phyloP scores from a whole-genome alignment of 1,140 invertebrate species.

The Zaprionus africanus region DNA sequence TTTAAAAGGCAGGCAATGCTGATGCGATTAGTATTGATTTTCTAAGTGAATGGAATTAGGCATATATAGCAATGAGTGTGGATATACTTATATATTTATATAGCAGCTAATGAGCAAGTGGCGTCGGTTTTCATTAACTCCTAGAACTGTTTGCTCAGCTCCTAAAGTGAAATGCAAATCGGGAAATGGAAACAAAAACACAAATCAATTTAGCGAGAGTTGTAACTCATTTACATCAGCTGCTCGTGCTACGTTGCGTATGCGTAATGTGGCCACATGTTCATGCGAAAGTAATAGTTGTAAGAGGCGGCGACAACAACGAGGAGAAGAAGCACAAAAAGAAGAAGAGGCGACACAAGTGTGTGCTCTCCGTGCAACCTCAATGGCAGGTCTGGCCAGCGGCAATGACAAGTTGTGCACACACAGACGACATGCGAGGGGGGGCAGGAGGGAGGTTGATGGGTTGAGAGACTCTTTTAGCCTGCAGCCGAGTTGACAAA shows the following conservation, averaged over 20 bases:
- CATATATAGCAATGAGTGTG: conserved; percentile 59
- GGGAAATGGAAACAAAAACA: conserved; percentile 65
- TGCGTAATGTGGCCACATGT: conserved; percentile 75
- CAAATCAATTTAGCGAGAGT: conserved; percentile 65
- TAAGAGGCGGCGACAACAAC: conserved; percentile 36
- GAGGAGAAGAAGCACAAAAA: conserved; percentile 3
- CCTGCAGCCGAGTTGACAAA: conserved; percentile 41
- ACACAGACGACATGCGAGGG: conserved; percentile 11
- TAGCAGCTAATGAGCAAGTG: conserved; percentile 2
- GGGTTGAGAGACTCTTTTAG: conserved; percentile 14
- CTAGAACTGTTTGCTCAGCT: neutral
- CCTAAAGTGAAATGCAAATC: conserved; percentile 55
- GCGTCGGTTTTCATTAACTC: neutral
- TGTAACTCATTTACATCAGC: conserved; percentile 48
- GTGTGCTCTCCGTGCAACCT: conserved; percentile 65
- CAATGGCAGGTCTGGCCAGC: conserved; percentile 56
- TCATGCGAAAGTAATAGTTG: conserved; percentile 78
- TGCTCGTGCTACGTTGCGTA: conserved; percentile 63
- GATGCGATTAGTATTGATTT: conserved; percentile 80
- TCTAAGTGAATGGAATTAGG: conserved; percentile 49
- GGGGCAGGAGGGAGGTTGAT: neutral
- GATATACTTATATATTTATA: conserved; percentile 47
- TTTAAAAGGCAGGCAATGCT: conserved; percentile 63
- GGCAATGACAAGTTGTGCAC: conserved; percentile 48
- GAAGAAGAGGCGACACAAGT: conserved; percentile 13